Percentiles rank a stretch among this genome's conserved stretches.
phyloP scores from a whole-genome alignment of 2,888 invertebrate species.

The Archips xylosteana region DNA sequence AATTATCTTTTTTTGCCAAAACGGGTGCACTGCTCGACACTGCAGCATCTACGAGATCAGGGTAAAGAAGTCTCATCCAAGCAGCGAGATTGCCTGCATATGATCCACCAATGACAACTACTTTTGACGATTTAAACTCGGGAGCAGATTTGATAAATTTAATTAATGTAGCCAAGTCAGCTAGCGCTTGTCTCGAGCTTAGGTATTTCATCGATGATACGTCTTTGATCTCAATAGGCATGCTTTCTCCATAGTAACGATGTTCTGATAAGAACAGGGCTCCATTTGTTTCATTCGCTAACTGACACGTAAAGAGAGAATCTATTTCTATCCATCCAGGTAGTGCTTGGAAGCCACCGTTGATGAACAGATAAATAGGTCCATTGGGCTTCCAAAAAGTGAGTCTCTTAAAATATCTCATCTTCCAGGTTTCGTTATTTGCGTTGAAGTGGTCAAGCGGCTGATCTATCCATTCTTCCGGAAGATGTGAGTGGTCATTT shows the following conservation, averaged over 20 bases:
- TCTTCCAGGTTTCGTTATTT: constrained; percentile 66
- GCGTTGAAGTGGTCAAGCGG: constrained; percentile 71
- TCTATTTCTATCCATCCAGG: constrained; percentile 58
- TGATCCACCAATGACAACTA: constrained; percentile 74
- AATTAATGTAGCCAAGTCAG: constrained; percentile 67
- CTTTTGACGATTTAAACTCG: constrained; percentile 62
- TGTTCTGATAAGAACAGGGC: constrained; percentile 73
- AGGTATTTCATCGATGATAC: constrained; percentile 65
- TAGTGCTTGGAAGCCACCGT: constrained; percentile 64
- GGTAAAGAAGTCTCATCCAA: constrained; percentile 73
- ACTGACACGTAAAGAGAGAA: constrained; percentile 63
- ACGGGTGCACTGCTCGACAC: constrained; percentile 77
- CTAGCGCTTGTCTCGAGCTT: constrained; percentile 70
- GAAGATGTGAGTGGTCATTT: constrained; percentile 45
- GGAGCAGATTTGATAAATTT: constrained; percentile 56
- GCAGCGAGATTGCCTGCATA: constrained; percentile 77
- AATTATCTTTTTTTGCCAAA: constrained; percentile 72
- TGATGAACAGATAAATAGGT: constrained; percentile 69
- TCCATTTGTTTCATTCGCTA: constrained; percentile 74
- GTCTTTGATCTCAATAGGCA: constrained; percentile 48
- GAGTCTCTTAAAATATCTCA: constrained; percentile 71
- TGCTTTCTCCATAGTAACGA: constrained; percentile 75
- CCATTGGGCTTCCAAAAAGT: constrained; percentile 65
- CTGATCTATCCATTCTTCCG: constrained; percentile 66
- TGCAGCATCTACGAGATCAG: constrained; percentile 70